These are phyloP conservation scores for Syngnathus typhle DNA, from an alignment of 2,113 vertebrate genomes.

Conservation along the genomic window DNA sequence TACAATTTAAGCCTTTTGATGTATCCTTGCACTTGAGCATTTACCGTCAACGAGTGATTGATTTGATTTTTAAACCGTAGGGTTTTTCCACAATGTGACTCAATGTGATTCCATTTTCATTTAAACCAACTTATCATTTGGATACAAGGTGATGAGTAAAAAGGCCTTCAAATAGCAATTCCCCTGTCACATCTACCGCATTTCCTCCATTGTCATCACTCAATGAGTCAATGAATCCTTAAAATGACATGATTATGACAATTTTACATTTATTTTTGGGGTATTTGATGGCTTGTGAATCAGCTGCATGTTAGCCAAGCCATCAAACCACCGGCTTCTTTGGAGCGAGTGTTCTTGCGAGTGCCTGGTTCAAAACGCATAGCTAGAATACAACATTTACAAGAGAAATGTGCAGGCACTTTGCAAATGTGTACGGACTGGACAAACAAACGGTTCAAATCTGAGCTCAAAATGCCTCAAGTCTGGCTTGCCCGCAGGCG, in stretches of 20 bases:
- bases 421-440: conserved; percentile 2
- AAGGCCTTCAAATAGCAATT: background rate
- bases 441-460: background rate
- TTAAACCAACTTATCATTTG: background rate
- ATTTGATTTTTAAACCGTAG: background rate
- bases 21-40: background rate
- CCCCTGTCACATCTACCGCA: background rate
- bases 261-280: background rate
- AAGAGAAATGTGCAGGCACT: conserved; percentile 19
- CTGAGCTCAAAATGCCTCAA: background rate
- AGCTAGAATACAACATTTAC: conserved; percentile 4
- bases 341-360: background rate
- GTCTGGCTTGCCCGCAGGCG: background rate
- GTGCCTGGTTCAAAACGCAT: background rate
- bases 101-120: background rate
- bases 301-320: background rate
- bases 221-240: background rate
- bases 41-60: no score
- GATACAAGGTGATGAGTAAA: background rate
- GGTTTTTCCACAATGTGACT: background rate
- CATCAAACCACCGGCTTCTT: background rate
- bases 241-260: background rate
- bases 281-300: conserved; percentile 1
- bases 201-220: background rate
- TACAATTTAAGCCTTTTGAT: background rate